phyloP scores from a whole-genome alignment of 2,888 invertebrate species.

The Theretra japonica region DNA sequence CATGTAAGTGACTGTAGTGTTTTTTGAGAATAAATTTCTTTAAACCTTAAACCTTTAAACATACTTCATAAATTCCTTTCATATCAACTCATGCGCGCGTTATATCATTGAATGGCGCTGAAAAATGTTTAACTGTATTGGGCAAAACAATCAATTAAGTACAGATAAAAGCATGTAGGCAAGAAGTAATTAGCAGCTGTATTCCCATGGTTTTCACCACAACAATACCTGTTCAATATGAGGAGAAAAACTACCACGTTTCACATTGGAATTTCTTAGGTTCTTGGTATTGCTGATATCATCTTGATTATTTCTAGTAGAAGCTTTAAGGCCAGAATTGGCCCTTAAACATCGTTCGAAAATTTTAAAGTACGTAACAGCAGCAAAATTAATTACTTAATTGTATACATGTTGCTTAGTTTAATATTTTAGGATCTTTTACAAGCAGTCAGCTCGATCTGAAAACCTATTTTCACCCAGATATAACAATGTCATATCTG shows the following conservation, averaged over 20 bases:
- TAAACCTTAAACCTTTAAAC: too few species aligned
- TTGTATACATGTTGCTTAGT: too few species aligned
- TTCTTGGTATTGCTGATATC: not conserved
- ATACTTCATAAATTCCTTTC: not conserved
- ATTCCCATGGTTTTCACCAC: constrained; percentile 19
- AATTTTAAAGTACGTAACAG: too few species aligned
- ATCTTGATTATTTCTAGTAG: not conserved
- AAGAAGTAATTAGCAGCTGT: not conserved
- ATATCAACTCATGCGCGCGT: not conserved
- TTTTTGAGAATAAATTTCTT: too few species aligned
- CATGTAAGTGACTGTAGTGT: too few species aligned
- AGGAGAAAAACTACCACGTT: constrained; percentile 1
- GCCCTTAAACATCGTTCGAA: too few species aligned
- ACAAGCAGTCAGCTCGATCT: too few species aligned
- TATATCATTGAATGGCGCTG: not conserved
- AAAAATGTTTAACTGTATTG: constrained; percentile 21
- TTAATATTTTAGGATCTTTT: too few species aligned
- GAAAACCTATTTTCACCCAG: too few species aligned
- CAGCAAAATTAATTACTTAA: too few species aligned
- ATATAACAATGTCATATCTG: too few species aligned
- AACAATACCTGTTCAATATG: constrained; percentile 5
- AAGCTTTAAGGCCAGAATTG: too few species aligned
- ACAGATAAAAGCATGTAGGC: constrained; percentile 18
- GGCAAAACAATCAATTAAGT: constrained; percentile 22
- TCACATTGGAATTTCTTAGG: constrained; percentile 8